Evolutionary conservation across 2,888 invertebrate species (phyloP).

Genomic region (Andrena haemorrhoa): DNA sequence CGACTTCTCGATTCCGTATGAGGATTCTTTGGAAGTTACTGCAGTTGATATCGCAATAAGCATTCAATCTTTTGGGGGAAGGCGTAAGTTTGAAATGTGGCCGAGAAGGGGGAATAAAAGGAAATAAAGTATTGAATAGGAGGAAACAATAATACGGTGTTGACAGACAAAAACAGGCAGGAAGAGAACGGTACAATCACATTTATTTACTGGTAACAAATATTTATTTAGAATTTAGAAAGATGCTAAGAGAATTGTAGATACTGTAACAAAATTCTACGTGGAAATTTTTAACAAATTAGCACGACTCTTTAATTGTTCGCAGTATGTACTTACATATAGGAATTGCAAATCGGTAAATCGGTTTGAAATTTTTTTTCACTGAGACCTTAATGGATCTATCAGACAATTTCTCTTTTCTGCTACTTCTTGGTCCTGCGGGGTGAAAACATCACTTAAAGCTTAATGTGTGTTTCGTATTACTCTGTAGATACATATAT

Average conservation of each 20-base stretch:
- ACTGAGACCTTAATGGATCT: too few species aligned
- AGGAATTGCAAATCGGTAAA: too few species aligned
- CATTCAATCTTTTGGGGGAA: slow-evolving; percentile 5
- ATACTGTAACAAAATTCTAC: not conserved
- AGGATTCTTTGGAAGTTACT: slow-evolving; percentile 38
- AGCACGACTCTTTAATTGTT: not conserved
- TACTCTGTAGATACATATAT: too few species aligned
- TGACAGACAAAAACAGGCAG: not conserved
- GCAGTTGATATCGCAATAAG: slow-evolving; percentile 35
- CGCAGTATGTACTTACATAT: not conserved
- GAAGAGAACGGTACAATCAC: too few species aligned
- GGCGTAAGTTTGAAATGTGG: slow-evolving; percentile 1
- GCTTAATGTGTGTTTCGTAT: too few species aligned
- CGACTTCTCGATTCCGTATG: slow-evolving; percentile 56
- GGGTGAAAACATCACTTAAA: too few species aligned
- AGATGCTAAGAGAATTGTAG: not conserved
- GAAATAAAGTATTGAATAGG: not conserved
- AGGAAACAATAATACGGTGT: not conserved
- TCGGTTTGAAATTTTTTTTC: too few species aligned
- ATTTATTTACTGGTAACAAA: not conserved
- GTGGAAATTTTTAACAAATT: not conserved
- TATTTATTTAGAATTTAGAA: not conserved
- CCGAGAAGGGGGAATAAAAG: not conserved
- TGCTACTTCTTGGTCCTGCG: too few species aligned
- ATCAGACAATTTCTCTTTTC: too few species aligned